A percentile compares a stretch with the other conserved stretches of the same genome.
These are phyloP conservation scores for Brachystomella parvula DNA, from an alignment of 1,140 invertebrate species.

Conservation along the genomic window DNA sequence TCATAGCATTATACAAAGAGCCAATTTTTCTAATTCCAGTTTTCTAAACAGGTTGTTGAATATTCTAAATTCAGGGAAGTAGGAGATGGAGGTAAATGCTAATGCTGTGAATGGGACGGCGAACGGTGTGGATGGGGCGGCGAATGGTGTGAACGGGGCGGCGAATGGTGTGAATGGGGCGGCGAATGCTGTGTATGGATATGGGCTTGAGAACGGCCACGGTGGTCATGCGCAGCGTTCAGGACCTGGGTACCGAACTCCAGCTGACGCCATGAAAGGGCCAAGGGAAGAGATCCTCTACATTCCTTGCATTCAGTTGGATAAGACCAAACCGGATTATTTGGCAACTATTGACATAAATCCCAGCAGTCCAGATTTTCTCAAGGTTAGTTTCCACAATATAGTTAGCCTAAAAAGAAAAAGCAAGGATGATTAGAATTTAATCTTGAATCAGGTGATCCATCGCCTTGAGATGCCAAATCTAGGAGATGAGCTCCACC, in stretches of 20 bases:
- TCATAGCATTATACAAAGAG: too few relatives aligned
- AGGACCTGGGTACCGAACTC: slow-evolving; percentile 41
- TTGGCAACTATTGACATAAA: slow-evolving; percentile 86
- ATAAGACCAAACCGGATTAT: slow-evolving; percentile 65
- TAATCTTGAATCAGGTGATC: slow-evolving; percentile 61
- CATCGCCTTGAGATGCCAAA: slow-evolving; percentile 70
- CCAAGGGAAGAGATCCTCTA: slow-evolving; percentile 78
- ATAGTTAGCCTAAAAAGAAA: background rate
- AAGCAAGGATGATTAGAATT: background rate
- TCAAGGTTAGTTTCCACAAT: slow-evolving; percentile 54
- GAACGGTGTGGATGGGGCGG: too few relatives aligned
- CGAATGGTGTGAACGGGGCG: too few relatives aligned
- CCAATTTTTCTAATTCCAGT: too few relatives aligned
- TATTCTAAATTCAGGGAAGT: too few relatives aligned
- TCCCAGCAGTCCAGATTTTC: slow-evolving; percentile 73
- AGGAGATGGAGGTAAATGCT: too few relatives aligned
- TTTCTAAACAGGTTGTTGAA: too few relatives aligned
- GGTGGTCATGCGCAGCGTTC: too few relatives aligned
- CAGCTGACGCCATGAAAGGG: slow-evolving; percentile 65
- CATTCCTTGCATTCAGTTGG: slow-evolving; percentile 66
- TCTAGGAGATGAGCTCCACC: slow-evolving; percentile 82
- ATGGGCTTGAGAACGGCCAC: too few relatives aligned
- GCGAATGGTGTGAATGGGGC: too few relatives aligned
- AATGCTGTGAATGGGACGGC: too few relatives aligned
- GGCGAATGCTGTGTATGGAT: too few relatives aligned